phyloP scores from a whole-genome alignment of 2,113 vertebrate genomes.

The Butorides virescens region DNA sequence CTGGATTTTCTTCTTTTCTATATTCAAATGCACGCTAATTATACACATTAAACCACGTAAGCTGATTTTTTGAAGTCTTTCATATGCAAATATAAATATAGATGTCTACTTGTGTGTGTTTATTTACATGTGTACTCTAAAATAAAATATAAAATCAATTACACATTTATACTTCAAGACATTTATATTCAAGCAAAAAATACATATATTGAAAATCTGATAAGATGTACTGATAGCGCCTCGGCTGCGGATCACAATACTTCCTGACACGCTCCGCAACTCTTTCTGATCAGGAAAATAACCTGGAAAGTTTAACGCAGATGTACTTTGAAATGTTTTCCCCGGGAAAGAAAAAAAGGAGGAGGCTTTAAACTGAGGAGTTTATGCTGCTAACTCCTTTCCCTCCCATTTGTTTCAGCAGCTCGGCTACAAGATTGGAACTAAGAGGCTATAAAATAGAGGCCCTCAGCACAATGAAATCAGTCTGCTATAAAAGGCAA shows the following conservation, averaged over 20 bases:
- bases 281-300: slow-evolving; percentile 46
- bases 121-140: slow-evolving; percentile 58
- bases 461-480: slow-evolving; percentile 73
- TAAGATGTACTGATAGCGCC: slow-evolving; percentile 26
- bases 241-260: not conserved
- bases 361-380: not conserved
- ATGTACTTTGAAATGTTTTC: slow-evolving; percentile 52
- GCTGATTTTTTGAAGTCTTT: slow-evolving; percentile 70
- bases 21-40: slow-evolving; percentile 72
- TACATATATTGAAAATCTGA: not conserved
- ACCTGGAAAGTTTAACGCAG: slow-evolving; percentile 48
- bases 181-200: slow-evolving; percentile 41
- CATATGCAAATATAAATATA: slow-evolving; percentile 72
- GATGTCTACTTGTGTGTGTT: slow-evolving; percentile 53
- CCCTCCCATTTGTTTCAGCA: slow-evolving; percentile 53
- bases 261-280: slow-evolving; percentile 23
- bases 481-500: slow-evolving; percentile 69
- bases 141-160: slow-evolving; percentile 69
- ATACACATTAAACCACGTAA: slow-evolving; percentile 57
- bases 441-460: slow-evolving; percentile 54
- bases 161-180: slow-evolving; percentile 51
- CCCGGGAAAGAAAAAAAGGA: not conserved
- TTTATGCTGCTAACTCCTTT: slow-evolving; percentile 13
- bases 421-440: slow-evolving; percentile 56
- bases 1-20: slow-evolving; percentile 67